phyloP scores from a whole-genome alignment of 2,888 invertebrate species.

The Biston betularia region DNA sequence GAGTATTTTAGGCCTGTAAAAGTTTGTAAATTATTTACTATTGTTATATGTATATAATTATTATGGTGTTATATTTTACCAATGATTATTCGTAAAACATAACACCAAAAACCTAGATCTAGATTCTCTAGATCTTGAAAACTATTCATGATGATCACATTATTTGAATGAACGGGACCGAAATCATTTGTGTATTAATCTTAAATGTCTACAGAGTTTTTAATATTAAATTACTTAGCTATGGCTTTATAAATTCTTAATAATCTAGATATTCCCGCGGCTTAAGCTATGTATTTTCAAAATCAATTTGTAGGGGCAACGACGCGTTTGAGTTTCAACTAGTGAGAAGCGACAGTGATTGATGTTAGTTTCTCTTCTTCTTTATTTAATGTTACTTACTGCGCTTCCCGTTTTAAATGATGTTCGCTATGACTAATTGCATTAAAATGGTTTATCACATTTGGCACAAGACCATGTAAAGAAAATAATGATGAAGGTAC shows the following conservation, averaged over 20 bases:
- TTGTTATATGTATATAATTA: background rate
- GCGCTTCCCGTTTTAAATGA: background rate
- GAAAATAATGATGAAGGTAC: no score
- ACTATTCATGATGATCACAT: background rate
- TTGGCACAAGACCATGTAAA: no score
- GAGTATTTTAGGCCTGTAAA: slow-evolving; percentile 1
- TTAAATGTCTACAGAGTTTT: background rate
- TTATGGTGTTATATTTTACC: no score
- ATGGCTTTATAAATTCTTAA: background rate
- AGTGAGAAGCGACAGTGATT: slow-evolving; percentile 20
- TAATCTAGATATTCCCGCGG: slow-evolving; percentile 9
- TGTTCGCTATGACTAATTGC: background rate
- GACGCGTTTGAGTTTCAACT: slow-evolving; percentile 17
- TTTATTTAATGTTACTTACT: background rate
- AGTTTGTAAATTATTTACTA: background rate
- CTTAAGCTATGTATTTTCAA: slow-evolving; percentile 23
- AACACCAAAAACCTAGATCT: no score
- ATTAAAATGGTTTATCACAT: no score
- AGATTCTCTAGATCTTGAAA: background rate
- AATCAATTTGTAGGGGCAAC: slow-evolving; percentile 33
- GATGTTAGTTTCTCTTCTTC: background rate
- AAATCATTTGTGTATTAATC: background rate
- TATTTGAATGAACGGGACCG: background rate
- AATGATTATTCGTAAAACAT: no score
- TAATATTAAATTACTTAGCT: background rate